Conservation (phyloP, 1,140 invertebrate species). For the Aricia agestis region DNA sequence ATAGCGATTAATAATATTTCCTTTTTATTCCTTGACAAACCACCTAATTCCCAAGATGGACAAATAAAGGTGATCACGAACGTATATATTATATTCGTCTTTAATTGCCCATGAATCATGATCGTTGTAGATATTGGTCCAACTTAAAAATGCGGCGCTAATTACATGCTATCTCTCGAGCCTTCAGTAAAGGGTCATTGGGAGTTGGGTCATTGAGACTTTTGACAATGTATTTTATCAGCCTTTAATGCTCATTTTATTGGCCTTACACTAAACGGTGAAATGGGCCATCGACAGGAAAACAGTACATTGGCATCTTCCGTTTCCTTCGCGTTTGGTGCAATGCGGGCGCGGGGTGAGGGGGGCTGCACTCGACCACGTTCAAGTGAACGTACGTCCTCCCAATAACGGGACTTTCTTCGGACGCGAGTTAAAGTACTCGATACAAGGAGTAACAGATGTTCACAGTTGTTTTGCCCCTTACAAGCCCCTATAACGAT, state of each 20-base stretch:
- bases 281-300: constrained; percentile 13
- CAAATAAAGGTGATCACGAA: no score
- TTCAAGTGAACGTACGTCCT: background rate
- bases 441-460: background rate
- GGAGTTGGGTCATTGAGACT: no score
- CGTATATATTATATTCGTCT: no score
- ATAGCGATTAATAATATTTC: background rate
- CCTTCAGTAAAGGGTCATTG: no score
- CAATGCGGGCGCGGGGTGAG: background rate
- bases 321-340: constrained; percentile 13
- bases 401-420: background rate
- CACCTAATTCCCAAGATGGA: no score
- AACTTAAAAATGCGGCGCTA: no score
- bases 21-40: no score
- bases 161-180: no score
- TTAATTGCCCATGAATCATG: no score
- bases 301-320: constrained; percentile 12
- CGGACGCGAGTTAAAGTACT: background rate
- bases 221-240: background rate
- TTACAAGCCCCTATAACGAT: no score
- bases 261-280: background rate
- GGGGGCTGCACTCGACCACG: background rate
- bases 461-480: no score
- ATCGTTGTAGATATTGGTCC: no score
- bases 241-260: background rate